phyloP scores from a whole-genome alignment of 2,113 vertebrate genomes.

The Sylvia atricapilla region DNA sequence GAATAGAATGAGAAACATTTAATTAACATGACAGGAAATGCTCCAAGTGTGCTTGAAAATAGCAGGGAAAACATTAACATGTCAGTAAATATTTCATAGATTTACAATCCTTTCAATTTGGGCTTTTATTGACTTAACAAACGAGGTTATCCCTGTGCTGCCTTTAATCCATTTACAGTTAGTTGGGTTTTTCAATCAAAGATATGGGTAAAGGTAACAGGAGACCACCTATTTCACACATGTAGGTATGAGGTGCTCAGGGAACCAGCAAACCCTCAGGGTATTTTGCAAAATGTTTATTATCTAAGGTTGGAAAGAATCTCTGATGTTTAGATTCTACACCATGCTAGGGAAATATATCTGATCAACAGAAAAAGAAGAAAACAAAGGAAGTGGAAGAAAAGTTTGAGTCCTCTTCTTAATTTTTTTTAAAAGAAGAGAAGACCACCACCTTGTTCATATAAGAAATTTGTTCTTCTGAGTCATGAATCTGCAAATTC shows the following conservation, averaged over 20 bases:
- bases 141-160: background rate
- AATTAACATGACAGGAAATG: conserved; percentile 32
- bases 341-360: background rate
- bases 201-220: background rate
- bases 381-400: background rate
- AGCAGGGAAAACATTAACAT: background rate
- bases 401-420: background rate
- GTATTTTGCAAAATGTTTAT: background rate
- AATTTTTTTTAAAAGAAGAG: background rate
- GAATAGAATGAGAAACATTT: background rate
- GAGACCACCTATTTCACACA: background rate
- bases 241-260: background rate
- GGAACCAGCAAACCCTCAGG: background rate
- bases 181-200: background rate
- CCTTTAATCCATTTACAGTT: conserved; percentile 15
- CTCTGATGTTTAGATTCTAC: background rate
- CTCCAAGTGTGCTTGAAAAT: conserved; percentile 28
- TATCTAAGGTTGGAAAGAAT: background rate
- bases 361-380: background rate
- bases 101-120: conserved; percentile 21
- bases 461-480: background rate
- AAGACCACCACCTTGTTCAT: background rate
- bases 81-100: conserved; percentile 31
- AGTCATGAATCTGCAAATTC: background rate
- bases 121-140: background rate